phyloP scores from a whole-genome alignment of 2,888 invertebrate genomes.

The Galerucella pusilla region DNA sequence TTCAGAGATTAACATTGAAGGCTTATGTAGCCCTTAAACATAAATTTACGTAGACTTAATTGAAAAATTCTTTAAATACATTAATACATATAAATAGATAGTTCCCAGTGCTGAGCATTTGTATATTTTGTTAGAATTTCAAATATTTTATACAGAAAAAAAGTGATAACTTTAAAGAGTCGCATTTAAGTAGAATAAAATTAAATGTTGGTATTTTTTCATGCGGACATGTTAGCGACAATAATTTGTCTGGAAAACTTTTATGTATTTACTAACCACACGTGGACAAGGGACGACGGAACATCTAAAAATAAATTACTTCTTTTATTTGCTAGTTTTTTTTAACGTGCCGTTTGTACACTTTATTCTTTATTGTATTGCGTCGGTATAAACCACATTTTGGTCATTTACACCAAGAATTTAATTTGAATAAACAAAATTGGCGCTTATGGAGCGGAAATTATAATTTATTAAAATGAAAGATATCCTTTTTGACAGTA shows the following conservation, averaged over 20 bases:
- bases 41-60: too few species aligned
- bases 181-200: neutral
- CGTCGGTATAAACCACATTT: neutral
- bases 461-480: too few species aligned
- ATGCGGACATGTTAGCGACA: neutral
- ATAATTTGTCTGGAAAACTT: slow-evolving; percentile 2
- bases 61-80: too few species aligned
- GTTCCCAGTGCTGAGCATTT: too few species aligned
- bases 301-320: neutral
- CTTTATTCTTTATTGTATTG: neutral
- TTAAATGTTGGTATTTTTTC: neutral
- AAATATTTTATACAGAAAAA: neutral
- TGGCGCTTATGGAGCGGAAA: too few species aligned
- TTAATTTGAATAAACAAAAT: too few species aligned
- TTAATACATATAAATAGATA: too few species aligned
- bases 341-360: neutral
- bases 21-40: too few species aligned
- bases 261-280: neutral
- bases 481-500: too few species aligned
- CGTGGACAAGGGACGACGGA: neutral
- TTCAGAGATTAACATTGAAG: too few species aligned
- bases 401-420: too few species aligned
- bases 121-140: too few species aligned
- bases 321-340: neutral
- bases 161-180: neutral